A percentile compares a stretch with the other conserved stretches of the same genome.
These are phyloP conservation scores for Delia radicum DNA, from an alignment of 1,140 invertebrate genomes.

Conservation along the genomic window DNA sequence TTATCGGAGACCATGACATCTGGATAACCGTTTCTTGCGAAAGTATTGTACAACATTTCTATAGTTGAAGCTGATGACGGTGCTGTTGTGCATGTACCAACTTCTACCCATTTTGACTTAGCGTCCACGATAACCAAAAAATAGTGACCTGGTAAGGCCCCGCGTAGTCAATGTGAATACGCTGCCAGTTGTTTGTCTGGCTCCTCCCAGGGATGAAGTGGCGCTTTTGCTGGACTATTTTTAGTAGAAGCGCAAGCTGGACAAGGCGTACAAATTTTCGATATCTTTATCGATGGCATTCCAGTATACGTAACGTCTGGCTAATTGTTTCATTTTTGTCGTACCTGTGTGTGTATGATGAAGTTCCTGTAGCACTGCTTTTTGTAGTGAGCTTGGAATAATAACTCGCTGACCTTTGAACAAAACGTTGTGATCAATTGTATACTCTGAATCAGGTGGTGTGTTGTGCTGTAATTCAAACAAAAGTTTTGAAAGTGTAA, in stretches of 20 bases:
- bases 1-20: not conserved
- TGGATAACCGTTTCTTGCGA: not conserved
- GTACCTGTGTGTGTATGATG: no score
- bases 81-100: constrained; percentile 4
- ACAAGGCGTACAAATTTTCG: no score
- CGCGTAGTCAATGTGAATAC: not conserved
- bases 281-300: no score
- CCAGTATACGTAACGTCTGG: no score
- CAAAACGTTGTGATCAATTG: not conserved
- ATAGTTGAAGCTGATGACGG: not conserved
- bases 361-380: not conserved
- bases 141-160: constrained; percentile 23
- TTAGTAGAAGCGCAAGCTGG: no score
- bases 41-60: constrained; percentile 20
- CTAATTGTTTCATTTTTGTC: no score
- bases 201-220: not conserved
- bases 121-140: constrained; percentile 42
- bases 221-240: no score
- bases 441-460: not conserved
- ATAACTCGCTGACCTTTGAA: not conserved
- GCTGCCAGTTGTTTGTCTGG: not conserved
- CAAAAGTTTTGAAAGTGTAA: not conserved
- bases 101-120: constrained; percentile 48
- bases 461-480: not conserved
- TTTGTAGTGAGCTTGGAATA: not conserved